Percentiles rank a stretch among this genome's conserved stretches.
Evolutionary conservation across 1,140 invertebrate species (phyloP).

Genomic region (Leptinotarsa undecemlineata): DNA sequence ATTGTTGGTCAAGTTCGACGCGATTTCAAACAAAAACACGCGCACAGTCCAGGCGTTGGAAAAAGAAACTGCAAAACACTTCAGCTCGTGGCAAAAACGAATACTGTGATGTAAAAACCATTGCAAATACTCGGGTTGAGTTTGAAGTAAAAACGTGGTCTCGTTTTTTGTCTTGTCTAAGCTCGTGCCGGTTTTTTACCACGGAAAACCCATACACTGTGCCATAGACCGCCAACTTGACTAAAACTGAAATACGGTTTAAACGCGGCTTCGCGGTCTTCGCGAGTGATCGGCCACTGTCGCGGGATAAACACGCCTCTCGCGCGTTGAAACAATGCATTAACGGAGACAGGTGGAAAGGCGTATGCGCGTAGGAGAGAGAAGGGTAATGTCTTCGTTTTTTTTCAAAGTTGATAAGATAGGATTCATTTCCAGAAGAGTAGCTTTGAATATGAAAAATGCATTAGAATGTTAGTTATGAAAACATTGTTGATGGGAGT

Average conservation of each 20-base stretch:
- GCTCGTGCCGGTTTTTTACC: slow-evolving; percentile 31
- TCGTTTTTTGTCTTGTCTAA: slow-evolving; percentile 25
- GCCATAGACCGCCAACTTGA: slow-evolving; percentile 23
- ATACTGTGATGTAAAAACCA: slow-evolving; percentile 26
- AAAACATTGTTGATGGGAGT: too few species aligned
- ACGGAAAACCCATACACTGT: slow-evolving; percentile 22
- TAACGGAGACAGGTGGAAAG: slow-evolving; percentile 24
- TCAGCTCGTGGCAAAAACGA: slow-evolving; percentile 15
- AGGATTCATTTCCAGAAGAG: not conserved
- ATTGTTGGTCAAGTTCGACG: slow-evolving; percentile 1
- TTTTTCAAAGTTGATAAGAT: not conserved
- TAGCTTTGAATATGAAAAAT: not conserved
- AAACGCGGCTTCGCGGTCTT: slow-evolving; percentile 31
- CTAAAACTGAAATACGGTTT: slow-evolving; percentile 29
- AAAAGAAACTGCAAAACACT: slow-evolving; percentile 24
- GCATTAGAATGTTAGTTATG: too few species aligned
- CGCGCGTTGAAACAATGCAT: slow-evolving; percentile 37
- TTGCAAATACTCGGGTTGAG: slow-evolving; percentile 27
- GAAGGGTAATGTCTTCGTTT: slow-evolving; percentile 22
- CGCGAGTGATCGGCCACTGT: slow-evolving; percentile 21
- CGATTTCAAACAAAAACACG: slow-evolving; percentile 22
- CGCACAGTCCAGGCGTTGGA: slow-evolving; percentile 8
- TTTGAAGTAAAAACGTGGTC: slow-evolving; percentile 29
- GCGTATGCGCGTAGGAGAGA: slow-evolving; percentile 10
- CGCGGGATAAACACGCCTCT: slow-evolving; percentile 27